These are phyloP conservation scores for Orthosia cruda DNA, from an alignment of 2,888 invertebrate genomes.

Conservation along the genomic window DNA sequence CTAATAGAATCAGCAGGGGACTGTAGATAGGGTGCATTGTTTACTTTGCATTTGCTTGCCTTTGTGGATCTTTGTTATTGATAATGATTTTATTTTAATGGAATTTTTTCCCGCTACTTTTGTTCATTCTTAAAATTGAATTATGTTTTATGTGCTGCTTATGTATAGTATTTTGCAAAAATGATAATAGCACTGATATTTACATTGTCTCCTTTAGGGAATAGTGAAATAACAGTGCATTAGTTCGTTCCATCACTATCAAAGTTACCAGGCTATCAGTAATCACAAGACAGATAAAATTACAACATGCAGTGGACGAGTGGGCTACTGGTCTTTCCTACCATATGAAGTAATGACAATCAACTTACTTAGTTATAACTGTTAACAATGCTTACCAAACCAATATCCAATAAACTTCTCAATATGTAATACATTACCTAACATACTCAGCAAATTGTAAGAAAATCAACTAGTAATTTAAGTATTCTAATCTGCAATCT, in stretches of 20 bases:
- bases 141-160: conserved; percentile 1
- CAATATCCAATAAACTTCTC: neutral
- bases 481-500: neutral
- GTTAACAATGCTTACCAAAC: neutral
- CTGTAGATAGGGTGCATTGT: conserved; percentile 42
- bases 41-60: conserved; percentile 25
- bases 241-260: conserved; percentile 20
- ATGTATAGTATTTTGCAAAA: neutral
- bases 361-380: neutral
- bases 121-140: conserved; percentile 5
- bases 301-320: neutral
- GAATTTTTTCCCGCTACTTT: neutral
- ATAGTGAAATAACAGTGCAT: conserved; percentile 1
- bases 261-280: conserved; percentile 29
- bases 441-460: neutral
- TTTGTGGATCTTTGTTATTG: conserved; percentile 17
- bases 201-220: neutral
- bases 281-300: neutral
- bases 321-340: neutral
- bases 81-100: conserved; percentile 30
- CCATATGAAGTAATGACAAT: neutral
- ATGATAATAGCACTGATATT: neutral
- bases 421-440: no score
- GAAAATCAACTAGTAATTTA: neutral
- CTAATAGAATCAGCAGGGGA: conserved; percentile 52